Conservation (phyloP, 2,797 vertebrate genomes). For the Hyperoplus lanceolatus region DNA sequence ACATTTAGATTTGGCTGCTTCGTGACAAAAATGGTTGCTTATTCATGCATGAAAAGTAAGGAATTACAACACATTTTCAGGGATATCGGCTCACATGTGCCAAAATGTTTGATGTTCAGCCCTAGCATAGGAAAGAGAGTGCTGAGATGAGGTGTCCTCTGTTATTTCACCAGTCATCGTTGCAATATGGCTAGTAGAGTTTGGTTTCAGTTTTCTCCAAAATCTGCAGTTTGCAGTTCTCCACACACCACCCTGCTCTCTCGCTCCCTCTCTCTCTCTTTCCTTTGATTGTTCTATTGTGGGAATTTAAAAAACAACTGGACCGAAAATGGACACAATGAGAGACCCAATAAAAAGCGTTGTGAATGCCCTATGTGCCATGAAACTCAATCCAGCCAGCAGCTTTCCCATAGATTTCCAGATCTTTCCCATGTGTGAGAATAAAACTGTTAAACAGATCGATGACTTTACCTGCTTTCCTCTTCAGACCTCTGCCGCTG, state of each 20-base stretch:
- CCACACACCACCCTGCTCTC: constrained; percentile 1
- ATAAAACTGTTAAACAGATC: constrained; percentile 64
- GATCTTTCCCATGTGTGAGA: constrained; percentile 73
- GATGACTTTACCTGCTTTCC: constrained; percentile 64
- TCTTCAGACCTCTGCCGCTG: constrained; percentile 24
- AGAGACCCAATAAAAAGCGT: constrained; percentile 52
- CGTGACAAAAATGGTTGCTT: not conserved
- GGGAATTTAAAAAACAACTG: constrained; percentile 52
- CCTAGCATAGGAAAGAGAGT: not conserved
- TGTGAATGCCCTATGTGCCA: constrained; percentile 34
- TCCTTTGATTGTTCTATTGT: constrained; percentile 68
- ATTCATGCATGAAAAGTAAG: not conserved
- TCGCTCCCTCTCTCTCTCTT: constrained; percentile 29
- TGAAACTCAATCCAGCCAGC: constrained; percentile 37
- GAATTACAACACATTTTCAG: not conserved
- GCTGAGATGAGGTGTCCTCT: not conserved
- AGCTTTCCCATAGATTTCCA: constrained; percentile 55
- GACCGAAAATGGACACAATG: constrained; percentile 64
- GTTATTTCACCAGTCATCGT: not conserved
- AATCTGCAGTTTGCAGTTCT: constrained; percentile 13
- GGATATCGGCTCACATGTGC: not conserved
- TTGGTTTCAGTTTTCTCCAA: constrained; percentile 1
- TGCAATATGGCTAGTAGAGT: too few relatives aligned
- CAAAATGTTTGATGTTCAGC: not conserved
- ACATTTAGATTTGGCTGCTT: constrained; percentile 1